These are phyloP conservation scores for Carapus acus DNA, from an alignment of 2,797 vertebrate species.

Conservation along the genomic window DNA sequence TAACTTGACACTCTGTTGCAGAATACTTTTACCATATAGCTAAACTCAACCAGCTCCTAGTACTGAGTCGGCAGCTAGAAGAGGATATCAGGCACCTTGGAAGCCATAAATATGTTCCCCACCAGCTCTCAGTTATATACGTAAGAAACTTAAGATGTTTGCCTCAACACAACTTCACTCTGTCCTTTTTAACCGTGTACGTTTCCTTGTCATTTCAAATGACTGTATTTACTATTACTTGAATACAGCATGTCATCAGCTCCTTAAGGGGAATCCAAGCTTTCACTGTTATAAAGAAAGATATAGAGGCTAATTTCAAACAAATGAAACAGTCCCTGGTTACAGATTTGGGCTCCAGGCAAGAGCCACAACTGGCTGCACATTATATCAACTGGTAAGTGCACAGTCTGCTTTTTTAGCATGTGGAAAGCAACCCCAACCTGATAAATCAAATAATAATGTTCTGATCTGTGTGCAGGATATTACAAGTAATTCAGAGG, in stretches of 20 bases:
- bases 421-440: neutral
- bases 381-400: constrained; percentile 75
- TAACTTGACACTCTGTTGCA: constrained; percentile 43
- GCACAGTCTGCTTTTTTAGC: neutral
- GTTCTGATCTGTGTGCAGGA: constrained; percentile 57
- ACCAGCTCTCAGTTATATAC: constrained; percentile 81
- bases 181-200: neutral
- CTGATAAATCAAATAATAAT: neutral
- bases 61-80: constrained; percentile 79
- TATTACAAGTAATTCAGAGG: constrained; percentile 70
- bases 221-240: constrained; percentile 3
- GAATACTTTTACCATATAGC: constrained; percentile 75
- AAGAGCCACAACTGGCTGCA: constrained; percentile 74
- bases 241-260: constrained; percentile 75
- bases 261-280: constrained; percentile 70
- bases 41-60: constrained; percentile 79
- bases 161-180: neutral
- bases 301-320: constrained; percentile 81
- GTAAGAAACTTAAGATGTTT: constrained; percentile 61
- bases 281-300: constrained; percentile 71
- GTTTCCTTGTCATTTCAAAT: neutral
- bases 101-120: constrained; percentile 81
- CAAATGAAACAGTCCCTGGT: constrained; percentile 75
- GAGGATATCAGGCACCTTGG: constrained; percentile 77
- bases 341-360: constrained; percentile 66